phyloP scores from a whole-genome alignment of 2,797 vertebrate genomes.

The Acomys russatus region DNA sequence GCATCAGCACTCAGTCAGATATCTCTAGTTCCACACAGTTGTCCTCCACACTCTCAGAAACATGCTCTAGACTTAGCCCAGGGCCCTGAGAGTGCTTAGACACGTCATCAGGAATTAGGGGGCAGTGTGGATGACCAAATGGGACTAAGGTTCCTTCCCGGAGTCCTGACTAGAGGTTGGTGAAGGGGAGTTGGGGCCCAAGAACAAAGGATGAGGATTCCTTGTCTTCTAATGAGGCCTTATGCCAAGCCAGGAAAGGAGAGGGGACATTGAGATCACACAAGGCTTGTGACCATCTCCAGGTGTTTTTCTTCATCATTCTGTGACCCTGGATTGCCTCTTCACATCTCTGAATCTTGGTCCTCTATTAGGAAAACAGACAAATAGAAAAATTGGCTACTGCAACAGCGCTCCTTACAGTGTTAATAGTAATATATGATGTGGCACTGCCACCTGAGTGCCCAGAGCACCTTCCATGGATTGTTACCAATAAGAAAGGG shows the following conservation, averaged over 20 bases:
- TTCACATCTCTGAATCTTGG: background rate
- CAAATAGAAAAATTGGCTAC: background rate
- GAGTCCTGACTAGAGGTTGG: too few species aligned
- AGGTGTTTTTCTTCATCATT: fast-evolving
- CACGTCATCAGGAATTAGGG: too few species aligned
- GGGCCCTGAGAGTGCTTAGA: fast-evolving
- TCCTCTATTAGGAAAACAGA: too few species aligned
- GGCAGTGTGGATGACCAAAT: background rate
- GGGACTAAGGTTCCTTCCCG: background rate
- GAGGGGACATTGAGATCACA: fast-evolving
- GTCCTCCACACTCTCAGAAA: fast-evolving
- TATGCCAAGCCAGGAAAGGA: fast-evolving
- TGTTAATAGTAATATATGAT: background rate
- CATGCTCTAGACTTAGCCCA: fast-evolving
- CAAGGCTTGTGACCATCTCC: background rate
- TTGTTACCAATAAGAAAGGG: fast-evolving
- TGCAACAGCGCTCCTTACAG: fast-evolving
- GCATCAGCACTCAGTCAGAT: fast-evolving
- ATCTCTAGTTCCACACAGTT: fast-evolving
- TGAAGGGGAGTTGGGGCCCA: background rate
- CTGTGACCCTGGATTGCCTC: background rate
- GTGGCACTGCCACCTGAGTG: fast-evolving
- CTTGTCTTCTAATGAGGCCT: background rate
- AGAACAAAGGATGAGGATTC: fast-evolving
- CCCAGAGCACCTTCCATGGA: constrained; percentile 50